Base-by-base conservation (phyloP, 2,113 vertebrate genomes). In the Progne subis region DNA sequence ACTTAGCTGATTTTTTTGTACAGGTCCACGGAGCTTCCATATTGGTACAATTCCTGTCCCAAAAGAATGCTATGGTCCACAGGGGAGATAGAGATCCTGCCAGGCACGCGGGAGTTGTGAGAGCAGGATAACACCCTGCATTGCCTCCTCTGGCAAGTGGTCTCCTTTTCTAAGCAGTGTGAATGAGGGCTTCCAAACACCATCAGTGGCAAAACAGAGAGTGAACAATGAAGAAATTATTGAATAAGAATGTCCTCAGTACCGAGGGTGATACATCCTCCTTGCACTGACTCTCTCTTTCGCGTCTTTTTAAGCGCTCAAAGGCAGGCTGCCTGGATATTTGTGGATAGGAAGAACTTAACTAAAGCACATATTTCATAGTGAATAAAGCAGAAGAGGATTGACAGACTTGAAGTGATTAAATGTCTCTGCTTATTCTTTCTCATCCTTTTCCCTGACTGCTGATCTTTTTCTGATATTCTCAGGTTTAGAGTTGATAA, bases 61-160 rank as follows among this genome's bases (percentile, higher is more conserved):
- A 41, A 5, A 2, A 8, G 16, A 31, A 64, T 6, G 28, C 31
- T 53, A 1, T 0, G 0, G n/a, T 65, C n/a, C 55, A 37, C 31
- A 76, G 43, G 23, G 24, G 75, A 71, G 28, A 8, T 43, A 41
- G 25, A 63, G 14, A 25, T 61, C 28, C 16, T 41, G 4, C 4
- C 5, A 1, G 12, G 14, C 17, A 4, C 6, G 15, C 28, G 29
- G 56, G 61, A 84, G 20, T 12, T 59, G 14, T 55, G 28, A 52
- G 44, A 71, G 37, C 49, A 64, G 31, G 8, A 8, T 15, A 28
- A 76, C 32, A 3, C 8, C 18, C 2, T 1, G 20, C 7, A 47
- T 41, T 67, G 39, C 19, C 23, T 52, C 29, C 23, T 61, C 59
- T 70, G 39, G 14, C 34, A 70, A 55, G 15, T 32, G 31, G 14